phyloP scores from a whole-genome alignment of 2,113 vertebrate species.

The Cnemophilus loriae region DNA sequence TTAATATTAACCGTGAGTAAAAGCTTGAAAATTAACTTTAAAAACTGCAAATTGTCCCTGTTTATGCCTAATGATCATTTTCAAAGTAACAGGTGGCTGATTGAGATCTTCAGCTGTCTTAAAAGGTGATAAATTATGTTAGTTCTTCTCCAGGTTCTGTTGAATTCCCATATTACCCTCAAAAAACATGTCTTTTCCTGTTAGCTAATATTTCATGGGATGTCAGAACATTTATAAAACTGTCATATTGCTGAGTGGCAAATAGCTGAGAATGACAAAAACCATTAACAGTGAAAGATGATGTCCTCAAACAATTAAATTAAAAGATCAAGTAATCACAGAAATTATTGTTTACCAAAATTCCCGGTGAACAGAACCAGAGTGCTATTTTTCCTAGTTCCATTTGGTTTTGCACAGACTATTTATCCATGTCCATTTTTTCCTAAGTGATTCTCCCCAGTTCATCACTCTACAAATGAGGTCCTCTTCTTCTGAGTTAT shows the following conservation, averaged over 20 bases:
- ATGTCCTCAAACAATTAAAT: background rate
- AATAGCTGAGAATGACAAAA: slow-evolving; percentile 12
- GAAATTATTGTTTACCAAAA: slow-evolving; percentile 1
- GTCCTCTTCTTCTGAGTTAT: background rate
- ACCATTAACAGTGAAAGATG: background rate
- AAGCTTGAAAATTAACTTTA: slow-evolving; percentile 48
- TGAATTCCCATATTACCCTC: slow-evolving; percentile 8
- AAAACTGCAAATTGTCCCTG: slow-evolving; percentile 20
- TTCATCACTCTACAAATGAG: background rate
- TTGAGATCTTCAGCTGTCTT: slow-evolving; percentile 33
- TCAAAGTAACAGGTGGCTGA: slow-evolving; percentile 50
- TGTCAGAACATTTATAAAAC: slow-evolving; percentile 31
- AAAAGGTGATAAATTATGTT: slow-evolving; percentile 16
- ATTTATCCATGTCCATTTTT: background rate
- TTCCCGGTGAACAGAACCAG: background rate
- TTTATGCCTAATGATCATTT: slow-evolving; percentile 33
- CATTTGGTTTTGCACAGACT: background rate
- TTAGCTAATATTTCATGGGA: slow-evolving; percentile 38
- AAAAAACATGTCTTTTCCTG: background rate
- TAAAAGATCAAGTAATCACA: background rate
- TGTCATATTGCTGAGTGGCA: background rate
- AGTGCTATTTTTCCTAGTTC: background rate
- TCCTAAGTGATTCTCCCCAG: background rate
- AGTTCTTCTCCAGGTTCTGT: background rate
- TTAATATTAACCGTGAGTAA: slow-evolving; percentile 28